Evolutionary conservation across 2,888 invertebrate genomes (phyloP), one percentile per base, ranked within the genome.

Genomic region (Crossocerus cetratus): DNA sequence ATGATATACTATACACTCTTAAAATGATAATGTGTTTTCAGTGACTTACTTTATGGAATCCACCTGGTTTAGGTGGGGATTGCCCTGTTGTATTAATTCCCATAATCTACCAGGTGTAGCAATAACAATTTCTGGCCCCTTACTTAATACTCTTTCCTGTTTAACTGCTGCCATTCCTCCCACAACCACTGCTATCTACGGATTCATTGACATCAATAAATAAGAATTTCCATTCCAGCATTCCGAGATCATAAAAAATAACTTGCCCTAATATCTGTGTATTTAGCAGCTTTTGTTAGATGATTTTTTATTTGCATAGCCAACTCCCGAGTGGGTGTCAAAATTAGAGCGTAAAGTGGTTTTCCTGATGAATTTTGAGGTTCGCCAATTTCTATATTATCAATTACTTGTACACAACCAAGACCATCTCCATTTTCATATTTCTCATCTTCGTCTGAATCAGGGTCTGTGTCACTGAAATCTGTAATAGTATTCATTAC

Each of bases 91-190:
- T 54, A 98, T 92, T 14, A 99, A 92, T 91, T 99, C 98, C 99
- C 99, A 99, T 32, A 99, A 92, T 13, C 99, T 92, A 0, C 99
- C 99, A 0, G 99, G 99, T 0, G 99, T 99, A 0, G 98, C 99
- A 44, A 99, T 97, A 0, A 99, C 95, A 74, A 99, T 95, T 90
- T 99, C 98, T 0, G 99, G 99, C 22, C 94, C 93, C 72, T 93
- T 93, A 1, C 91, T 93, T 16, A 99, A 92, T 63, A 99, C 91
- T 70, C 99, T 92, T 89, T 97, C 95, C 89, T 99, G 99, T 87
- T 99, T 99, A 65, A 98, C 97, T 0, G 94, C 92, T 0, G 99
- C 95, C 93, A 99, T 94, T 1, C 99, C 99, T 0, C 99, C 99
- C 43, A 99, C 96, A 82, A 99, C 93, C 0, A 96, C 95, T 0